Conservation (phyloP, 2,888 invertebrate species). For the Augochlorella aurata region DNA sequence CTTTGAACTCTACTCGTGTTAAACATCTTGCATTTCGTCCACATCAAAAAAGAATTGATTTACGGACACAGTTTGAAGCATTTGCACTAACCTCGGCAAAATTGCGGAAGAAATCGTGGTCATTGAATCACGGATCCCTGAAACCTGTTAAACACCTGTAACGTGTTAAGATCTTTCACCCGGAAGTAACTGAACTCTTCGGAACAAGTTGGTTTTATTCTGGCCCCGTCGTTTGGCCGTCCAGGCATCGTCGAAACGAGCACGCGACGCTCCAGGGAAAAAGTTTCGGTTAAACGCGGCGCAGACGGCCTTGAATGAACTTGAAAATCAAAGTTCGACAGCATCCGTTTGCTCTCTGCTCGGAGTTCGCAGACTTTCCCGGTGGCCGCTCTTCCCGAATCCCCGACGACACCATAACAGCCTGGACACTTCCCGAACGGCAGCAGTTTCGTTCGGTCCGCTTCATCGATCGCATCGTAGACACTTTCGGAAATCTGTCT, state of each 20-base stretch:
- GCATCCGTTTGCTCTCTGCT: constrained; percentile 64
- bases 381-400: constrained; percentile 30
- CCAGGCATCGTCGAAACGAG: constrained; percentile 35
- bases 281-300: constrained; percentile 60
- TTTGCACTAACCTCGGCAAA: too few relatives aligned
- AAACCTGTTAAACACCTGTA: too few relatives aligned
- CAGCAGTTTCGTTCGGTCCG: constrained; percentile 18
- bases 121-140: too few relatives aligned
- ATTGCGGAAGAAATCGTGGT: too few relatives aligned
- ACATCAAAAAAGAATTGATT: too few relatives aligned
- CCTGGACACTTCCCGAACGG: constrained; percentile 27
- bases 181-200: constrained; percentile 57
- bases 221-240: constrained; percentile 28
- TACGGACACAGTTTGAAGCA: too few relatives aligned
- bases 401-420: constrained; percentile 36
- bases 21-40: too few relatives aligned
- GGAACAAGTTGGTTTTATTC: constrained; percentile 58
- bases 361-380: constrained; percentile 57
- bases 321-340: constrained; percentile 70
- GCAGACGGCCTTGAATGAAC: constrained; percentile 44
- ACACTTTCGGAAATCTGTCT: constrained; percentile 10
- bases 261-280: constrained; percentile 44
- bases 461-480: background rate
- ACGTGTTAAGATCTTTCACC: too few relatives aligned
- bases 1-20: too few relatives aligned